Percentiles rank a stretch among this genome's conserved stretches.
Evolutionary conservation across 2,797 vertebrate genomes (phyloP).

Genomic region (Danio albolineatus): DNA sequence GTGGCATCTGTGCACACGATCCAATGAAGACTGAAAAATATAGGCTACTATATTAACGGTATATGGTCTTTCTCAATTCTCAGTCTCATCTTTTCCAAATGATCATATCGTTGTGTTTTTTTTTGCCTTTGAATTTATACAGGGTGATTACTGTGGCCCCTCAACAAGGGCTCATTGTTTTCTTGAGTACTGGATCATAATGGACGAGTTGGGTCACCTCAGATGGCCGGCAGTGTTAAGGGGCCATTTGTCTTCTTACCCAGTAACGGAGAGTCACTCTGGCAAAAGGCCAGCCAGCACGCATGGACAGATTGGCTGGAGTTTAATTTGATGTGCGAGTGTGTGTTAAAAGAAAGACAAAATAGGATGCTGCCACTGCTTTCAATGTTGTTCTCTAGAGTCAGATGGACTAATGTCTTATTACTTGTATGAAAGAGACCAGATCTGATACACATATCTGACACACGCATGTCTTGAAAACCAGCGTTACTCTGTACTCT

Average conservation of each 20-base stretch:
- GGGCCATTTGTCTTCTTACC: conserved; percentile 70
- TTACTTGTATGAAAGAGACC: conserved; percentile 11
- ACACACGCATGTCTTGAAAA: background rate
- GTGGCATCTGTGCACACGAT: too few relatives aligned
- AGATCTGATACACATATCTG: background rate
- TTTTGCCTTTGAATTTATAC: conserved; percentile 18
- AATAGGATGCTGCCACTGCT: background rate
- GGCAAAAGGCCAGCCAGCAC: conserved; percentile 69
- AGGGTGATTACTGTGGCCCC: conserved; percentile 3
- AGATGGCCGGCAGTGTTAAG: conserved; percentile 67
- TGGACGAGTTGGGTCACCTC: conserved; percentile 67
- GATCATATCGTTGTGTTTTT: background rate
- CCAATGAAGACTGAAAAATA: too few relatives aligned
- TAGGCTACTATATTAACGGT: too few relatives aligned
- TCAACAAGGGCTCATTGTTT: conserved; percentile 36
- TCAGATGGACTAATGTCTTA: background rate
- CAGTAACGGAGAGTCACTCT: conserved; percentile 65
- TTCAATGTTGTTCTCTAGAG: conserved; percentile 27
- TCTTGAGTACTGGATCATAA: conserved; percentile 64
- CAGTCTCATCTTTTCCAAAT: background rate
- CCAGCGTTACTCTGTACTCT: background rate
- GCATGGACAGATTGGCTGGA: conserved; percentile 50
- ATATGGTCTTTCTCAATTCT: background rate
- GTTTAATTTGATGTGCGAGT: conserved; percentile 41
- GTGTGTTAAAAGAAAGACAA: conserved; percentile 24